A percentile compares a stretch with the other conserved stretches of the same genome.
Evolutionary conservation across 2,797 vertebrate species (phyloP).

Genomic region (Eulemur rubriventer): DNA sequence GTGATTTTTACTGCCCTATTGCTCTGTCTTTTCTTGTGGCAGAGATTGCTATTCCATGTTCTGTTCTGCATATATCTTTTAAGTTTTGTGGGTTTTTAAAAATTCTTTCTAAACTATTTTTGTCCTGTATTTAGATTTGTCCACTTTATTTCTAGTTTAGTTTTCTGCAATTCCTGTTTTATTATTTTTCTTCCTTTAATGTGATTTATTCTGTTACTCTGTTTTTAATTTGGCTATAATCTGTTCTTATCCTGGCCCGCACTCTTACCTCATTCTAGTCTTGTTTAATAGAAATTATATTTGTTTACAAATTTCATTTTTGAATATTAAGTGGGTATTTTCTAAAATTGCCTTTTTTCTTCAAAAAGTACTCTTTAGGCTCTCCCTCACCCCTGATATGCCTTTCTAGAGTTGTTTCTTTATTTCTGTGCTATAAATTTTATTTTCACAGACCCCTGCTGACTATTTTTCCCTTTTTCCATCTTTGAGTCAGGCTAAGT

Average conservation of each 20-base stretch:
- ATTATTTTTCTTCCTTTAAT: not conserved
- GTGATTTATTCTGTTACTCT: not conserved
- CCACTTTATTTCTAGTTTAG: not conserved
- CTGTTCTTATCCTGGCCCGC: not conserved
- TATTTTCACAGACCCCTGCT: not conserved
- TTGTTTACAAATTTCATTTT: not conserved
- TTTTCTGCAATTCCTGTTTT: not conserved
- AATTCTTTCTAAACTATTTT: not conserved
- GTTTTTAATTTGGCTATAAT: not conserved
- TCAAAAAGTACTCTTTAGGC: not conserved
- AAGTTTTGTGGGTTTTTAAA: not conserved
- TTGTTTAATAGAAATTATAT: not conserved
- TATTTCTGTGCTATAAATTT: not conserved
- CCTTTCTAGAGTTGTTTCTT: not conserved
- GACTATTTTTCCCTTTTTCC: not conserved
- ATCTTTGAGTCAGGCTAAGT: not conserved
- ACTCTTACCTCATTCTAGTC: not conserved
- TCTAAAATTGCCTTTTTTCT: slow-evolving; percentile 34
- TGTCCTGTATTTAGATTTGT: not conserved
- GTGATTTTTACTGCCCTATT: not conserved
- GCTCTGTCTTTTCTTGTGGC: not conserved
- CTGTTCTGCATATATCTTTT: not conserved
- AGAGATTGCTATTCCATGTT: not conserved
- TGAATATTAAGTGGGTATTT: not conserved
- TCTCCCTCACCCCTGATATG: not conserved